Base-by-base conservation (phyloP, 1,140 invertebrate genomes). In the Nephotettix cincticeps region DNA sequence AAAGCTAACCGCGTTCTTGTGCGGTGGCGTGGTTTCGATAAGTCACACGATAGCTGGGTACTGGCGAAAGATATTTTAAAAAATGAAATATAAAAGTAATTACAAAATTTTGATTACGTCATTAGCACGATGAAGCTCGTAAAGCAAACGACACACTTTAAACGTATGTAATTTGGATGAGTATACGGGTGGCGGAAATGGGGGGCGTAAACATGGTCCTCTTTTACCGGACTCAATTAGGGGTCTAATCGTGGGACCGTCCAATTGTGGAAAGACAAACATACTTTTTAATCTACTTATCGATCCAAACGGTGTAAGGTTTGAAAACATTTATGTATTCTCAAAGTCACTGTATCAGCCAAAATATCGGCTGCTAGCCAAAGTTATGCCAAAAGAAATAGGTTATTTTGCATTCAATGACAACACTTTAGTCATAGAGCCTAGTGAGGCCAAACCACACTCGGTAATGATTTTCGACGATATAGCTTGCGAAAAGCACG, bases 321-420 rank as follows among this genome's bases (percentile, higher is more conserved):
- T 79, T 74, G 68, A 81, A 78, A 81, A 82, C 72, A 64, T 80
- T 58, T 81, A 81, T 68, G 19, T 81, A 1, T 81, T 79, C 74
- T 79, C 78, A 63, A 81, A 81, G 73, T 80, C 78, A 0, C 72
- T 79, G 25, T 72, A 78, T 71, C 78, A 80, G 73, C 72, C 78
- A 11, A 80, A 79, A 73, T 80, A 79, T 71, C 54, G 66, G 19
- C 78, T 75, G 74, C 71, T 80, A 32, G 36, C 74, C 69, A 69
- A 71, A 45, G 25, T 79, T 30, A 27, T 79, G 29, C 65, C 70
- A 9, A 63, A 69, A 14, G 72, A 68, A n/a, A 75, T 80, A 0
- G 72, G 56, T 32, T 79, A 77, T 54, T 76, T 73, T 71, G 45
- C 71, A 29, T 78, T 51, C 68, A 67, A 71, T 70, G 76, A 79